Evolutionary conservation across 2,113 vertebrate genomes (phyloP).

Genomic region (Sebastes fasciatus): DNA sequence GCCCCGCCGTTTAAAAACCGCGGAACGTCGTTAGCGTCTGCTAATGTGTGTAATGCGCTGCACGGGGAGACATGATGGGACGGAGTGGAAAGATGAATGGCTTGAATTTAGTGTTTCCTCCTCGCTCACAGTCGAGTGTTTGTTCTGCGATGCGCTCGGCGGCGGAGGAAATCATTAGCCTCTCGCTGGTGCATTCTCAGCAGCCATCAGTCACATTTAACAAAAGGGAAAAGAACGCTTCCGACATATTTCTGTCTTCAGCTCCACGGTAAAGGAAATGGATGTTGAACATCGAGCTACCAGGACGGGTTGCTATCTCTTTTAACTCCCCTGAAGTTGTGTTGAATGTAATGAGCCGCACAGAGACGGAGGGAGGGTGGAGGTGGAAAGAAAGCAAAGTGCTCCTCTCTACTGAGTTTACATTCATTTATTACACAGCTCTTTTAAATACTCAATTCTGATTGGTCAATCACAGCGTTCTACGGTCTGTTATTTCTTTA

Average conservation of each 20-base stretch:
- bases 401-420: not conserved
- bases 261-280: not conserved
- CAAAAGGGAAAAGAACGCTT: not conserved
- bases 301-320: not conserved
- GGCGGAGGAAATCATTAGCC: conserved; percentile 28
- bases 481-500: no score
- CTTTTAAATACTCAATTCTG: no score
- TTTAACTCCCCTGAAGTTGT: not conserved
- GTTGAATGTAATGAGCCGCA: not conserved
- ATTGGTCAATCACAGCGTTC: no score
- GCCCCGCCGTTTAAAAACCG: conserved; percentile 29
- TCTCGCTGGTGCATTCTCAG: not conserved
- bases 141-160: conserved; percentile 25
- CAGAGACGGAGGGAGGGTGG: not conserved
- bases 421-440: no score
- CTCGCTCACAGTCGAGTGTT: conserved; percentile 37
- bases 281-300: not conserved
- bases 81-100: conserved; percentile 35
- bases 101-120: conserved; percentile 34
- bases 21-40: conserved; percentile 42
- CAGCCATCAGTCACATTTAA: not conserved
- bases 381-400: not conserved
- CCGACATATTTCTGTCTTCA: not conserved
- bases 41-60: conserved; percentile 60
- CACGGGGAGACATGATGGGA: conserved; percentile 28